Evolutionary conservation across 2,888 invertebrate species (phyloP).

Genomic region (Idaea aversata): DNA sequence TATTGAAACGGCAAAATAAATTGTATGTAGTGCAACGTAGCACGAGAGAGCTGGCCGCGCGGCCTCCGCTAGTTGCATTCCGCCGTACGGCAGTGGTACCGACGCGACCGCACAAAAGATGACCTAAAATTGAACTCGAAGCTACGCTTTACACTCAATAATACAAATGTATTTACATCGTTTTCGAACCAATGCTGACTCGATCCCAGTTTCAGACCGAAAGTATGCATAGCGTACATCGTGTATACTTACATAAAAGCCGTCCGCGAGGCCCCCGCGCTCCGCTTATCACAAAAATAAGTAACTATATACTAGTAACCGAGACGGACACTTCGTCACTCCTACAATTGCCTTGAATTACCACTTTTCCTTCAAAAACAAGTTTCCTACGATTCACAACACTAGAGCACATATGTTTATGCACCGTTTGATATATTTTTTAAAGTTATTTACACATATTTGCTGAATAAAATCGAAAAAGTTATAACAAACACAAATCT

Average conservation of each 20-base stretch:
- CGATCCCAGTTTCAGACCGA: conserved; percentile 46
- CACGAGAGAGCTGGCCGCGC: conserved; percentile 65
- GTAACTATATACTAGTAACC: conserved; percentile 79
- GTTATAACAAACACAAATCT: conserved; percentile 82
- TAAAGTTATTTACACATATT: conserved; percentile 55
- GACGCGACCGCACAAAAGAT: conserved; percentile 75
- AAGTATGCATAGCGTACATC: conserved; percentile 49
- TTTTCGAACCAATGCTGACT: conserved; percentile 70
- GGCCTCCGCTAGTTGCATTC: conserved; percentile 78
- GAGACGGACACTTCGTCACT: conserved; percentile 76
- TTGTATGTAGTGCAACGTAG: conserved; percentile 70
- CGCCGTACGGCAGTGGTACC: conserved; percentile 68
- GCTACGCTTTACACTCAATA: conserved; percentile 55
- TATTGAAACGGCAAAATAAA: conserved; percentile 67
- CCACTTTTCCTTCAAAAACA: conserved; percentile 15
- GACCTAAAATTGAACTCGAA: conserved; percentile 77
- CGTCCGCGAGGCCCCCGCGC: conserved; percentile 73
- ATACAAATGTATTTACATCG: conserved; percentile 58
- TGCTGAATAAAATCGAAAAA: conserved; percentile 64
- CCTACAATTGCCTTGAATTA: conserved; percentile 54
- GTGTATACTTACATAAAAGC: conserved; percentile 73
- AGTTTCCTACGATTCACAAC: conserved; percentile 36
- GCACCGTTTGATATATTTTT: conserved; percentile 50
- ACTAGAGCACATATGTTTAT: conserved; percentile 37
- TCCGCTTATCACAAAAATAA: conserved; percentile 80